Percentiles rank a stretch among this genome's conserved stretches.
Conservation (phyloP, 2,797 vertebrate species). For the Urophycis tenuis region DNA sequence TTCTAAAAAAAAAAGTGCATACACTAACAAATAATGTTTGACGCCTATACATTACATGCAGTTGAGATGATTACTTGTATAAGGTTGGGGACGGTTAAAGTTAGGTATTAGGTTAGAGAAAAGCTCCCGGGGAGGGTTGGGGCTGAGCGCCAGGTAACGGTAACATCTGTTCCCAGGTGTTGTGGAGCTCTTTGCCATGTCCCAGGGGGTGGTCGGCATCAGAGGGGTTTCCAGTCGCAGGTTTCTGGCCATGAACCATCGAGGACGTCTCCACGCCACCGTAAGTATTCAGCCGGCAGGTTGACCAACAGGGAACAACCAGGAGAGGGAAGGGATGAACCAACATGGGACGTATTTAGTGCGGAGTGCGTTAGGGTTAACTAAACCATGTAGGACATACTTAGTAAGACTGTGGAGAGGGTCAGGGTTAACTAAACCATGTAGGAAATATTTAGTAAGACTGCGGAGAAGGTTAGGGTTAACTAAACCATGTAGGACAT, state of each 20-base stretch:
- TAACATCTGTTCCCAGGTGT: conserved; percentile 72
- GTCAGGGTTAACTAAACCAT: too few relatives aligned
- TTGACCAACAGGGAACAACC: not conserved
- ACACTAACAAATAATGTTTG: not conserved
- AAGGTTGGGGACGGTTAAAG: not conserved
- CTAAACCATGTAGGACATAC: too few relatives aligned
- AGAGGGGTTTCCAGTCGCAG: conserved; percentile 94
- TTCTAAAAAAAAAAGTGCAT: not conserved
- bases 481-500: too few relatives aligned
- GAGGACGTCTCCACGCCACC: conserved; percentile 91
- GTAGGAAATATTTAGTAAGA: too few relatives aligned
- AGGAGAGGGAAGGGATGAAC: too few relatives aligned
- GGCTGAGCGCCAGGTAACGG: not conserved
- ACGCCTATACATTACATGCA: not conserved
- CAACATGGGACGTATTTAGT: too few relatives aligned
- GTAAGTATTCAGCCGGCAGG: conserved; percentile 69
- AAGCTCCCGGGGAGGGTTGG: not conserved
- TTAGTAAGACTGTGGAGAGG: too few relatives aligned
- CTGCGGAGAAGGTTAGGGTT: too few relatives aligned
- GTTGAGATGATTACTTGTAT: not conserved
- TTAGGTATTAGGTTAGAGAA: not conserved
- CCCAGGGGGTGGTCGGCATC: conserved; percentile 97
- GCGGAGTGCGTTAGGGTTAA: too few relatives aligned
- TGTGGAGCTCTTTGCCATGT: conserved; percentile 97
- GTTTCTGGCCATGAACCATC: conserved; percentile 98